These are phyloP conservation scores for Priocnemis perturbator DNA, from an alignment of 2,888 invertebrate species.

Conservation along the genomic window DNA sequence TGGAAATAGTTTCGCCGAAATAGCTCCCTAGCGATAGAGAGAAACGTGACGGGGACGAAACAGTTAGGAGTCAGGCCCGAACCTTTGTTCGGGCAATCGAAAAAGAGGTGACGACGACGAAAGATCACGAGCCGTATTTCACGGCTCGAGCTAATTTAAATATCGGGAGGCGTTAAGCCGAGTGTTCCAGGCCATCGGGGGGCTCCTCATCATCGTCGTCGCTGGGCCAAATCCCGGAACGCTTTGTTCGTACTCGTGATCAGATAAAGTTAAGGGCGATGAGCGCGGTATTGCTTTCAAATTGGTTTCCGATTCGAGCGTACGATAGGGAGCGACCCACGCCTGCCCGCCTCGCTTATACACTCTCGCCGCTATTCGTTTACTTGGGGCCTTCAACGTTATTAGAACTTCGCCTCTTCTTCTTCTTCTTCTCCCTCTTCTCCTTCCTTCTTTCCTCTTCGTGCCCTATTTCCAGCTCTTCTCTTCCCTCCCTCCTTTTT, in stretches of 20 bases:
- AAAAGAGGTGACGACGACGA: too few relatives aligned
- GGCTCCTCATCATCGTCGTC: conserved; percentile 35
- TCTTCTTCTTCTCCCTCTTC: conserved; percentile 23
- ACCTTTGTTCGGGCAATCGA: too few relatives aligned
- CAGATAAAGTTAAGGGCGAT: conserved; percentile 66
- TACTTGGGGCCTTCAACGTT: conserved; percentile 46
- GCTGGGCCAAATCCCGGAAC: conserved; percentile 54
- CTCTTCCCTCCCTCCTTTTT: conserved; percentile 2
- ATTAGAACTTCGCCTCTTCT: conserved; percentile 45
- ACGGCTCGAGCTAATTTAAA: conserved; percentile 44
- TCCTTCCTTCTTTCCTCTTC: conserved; percentile 11
- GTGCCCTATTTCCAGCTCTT: not conserved
- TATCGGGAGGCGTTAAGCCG: conserved; percentile 53
- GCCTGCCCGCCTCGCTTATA: conserved; percentile 33
- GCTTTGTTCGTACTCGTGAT: conserved; percentile 60
- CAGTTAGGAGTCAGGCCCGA: too few relatives aligned
- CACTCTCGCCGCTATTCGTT: conserved; percentile 45
- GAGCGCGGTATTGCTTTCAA: conserved; percentile 72
- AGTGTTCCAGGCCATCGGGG: conserved; percentile 38
- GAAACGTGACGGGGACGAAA: too few relatives aligned
- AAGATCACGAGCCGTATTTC: too few relatives aligned
- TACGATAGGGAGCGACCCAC: conserved; percentile 60
- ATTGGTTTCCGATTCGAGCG: conserved; percentile 73
- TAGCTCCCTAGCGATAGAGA: too few relatives aligned
- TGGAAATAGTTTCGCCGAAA: too few relatives aligned